Evolutionary conservation across 35 echinoderm and acorn worm species (phyloP).

Genomic region (Strongylocentrotus purpuratus): DNA sequence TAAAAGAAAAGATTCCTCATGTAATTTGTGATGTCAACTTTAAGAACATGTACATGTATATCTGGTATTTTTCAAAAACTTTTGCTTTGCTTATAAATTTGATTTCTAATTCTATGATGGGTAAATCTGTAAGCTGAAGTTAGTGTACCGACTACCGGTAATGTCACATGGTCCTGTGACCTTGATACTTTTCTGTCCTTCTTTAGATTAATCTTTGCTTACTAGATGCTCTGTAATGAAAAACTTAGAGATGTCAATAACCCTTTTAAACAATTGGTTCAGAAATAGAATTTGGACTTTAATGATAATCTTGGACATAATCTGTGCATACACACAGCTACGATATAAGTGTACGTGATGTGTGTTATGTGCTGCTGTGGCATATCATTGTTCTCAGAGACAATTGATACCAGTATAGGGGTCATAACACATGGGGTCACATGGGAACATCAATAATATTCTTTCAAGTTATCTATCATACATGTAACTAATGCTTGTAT

Average conservation of each 20-base stretch:
- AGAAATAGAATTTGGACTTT: conserved; percentile 16
- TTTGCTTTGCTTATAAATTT: no score
- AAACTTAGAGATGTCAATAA: neutral
- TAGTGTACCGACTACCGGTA: no score
- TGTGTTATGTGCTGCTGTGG: neutral
- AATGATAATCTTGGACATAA: neutral
- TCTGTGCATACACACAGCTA: neutral
- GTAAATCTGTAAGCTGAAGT: no score
- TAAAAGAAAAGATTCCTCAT: no score
- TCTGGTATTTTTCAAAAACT: no score
- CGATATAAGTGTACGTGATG: neutral
- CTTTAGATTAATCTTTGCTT: neutral
- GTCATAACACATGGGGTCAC: neutral
- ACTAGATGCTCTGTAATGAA: neutral
- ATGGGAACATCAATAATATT: neutral
- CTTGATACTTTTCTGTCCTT: neutral
- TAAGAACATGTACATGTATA: no score
- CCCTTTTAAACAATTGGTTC: neutral
- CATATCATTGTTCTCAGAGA: neutral
- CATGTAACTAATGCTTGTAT: neutral
- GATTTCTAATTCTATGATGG: no score
- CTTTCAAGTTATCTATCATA: neutral
- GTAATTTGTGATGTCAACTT: no score
- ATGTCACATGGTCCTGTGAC: neutral
- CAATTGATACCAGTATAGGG: neutral